Evolutionary conservation across 2,113 vertebrate genomes (phyloP).

Genomic region (Antennarius striatus): DNA sequence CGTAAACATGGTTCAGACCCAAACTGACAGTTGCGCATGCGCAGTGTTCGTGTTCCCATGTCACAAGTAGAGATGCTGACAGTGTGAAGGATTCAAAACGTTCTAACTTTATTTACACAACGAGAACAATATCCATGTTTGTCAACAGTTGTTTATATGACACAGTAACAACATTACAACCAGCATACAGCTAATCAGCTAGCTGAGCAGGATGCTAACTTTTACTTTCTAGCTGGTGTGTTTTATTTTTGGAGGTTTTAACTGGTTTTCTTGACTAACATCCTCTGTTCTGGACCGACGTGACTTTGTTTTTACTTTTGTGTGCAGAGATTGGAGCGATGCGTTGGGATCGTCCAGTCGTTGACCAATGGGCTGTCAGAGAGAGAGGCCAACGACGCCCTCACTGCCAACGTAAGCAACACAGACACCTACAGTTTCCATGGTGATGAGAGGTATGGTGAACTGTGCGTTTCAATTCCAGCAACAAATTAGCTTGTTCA

Average conservation of each 20-base stretch:
- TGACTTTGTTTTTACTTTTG: slow-evolving; percentile 10
- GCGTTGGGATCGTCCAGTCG: slow-evolving; percentile 84
- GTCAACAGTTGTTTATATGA: too few species aligned
- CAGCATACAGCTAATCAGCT: too few species aligned
- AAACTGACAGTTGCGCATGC: slow-evolving; percentile 56
- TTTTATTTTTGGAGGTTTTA: too few species aligned
- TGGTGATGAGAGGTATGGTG: too few species aligned
- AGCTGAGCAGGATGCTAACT: too few species aligned
- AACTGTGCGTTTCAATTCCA: too few species aligned
- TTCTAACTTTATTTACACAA: background rate
- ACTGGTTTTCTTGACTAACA: too few species aligned
- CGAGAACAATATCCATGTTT: too few species aligned
- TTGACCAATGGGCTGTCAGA: slow-evolving; percentile 89
- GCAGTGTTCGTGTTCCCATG: slow-evolving; percentile 25
- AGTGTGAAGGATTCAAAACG: background rate
- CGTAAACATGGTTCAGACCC: slow-evolving; percentile 56
- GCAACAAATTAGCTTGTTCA: too few species aligned
- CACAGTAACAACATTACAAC: too few species aligned
- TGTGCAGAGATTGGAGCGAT: slow-evolving; percentile 88
- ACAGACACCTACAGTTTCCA: background rate
- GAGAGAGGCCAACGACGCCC: slow-evolving; percentile 91
- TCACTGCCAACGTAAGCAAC: slow-evolving; percentile 87
- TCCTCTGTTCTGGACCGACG: too few species aligned
- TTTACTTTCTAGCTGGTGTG: too few species aligned
- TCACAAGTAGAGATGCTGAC: slow-evolving; percentile 13